Percentiles rank a stretch among this genome's conserved stretches.
These are phyloP conservation scores for Drosophila fungiperda DNA, from an alignment of 2,888 invertebrate genomes.

Conservation along the genomic window DNA sequence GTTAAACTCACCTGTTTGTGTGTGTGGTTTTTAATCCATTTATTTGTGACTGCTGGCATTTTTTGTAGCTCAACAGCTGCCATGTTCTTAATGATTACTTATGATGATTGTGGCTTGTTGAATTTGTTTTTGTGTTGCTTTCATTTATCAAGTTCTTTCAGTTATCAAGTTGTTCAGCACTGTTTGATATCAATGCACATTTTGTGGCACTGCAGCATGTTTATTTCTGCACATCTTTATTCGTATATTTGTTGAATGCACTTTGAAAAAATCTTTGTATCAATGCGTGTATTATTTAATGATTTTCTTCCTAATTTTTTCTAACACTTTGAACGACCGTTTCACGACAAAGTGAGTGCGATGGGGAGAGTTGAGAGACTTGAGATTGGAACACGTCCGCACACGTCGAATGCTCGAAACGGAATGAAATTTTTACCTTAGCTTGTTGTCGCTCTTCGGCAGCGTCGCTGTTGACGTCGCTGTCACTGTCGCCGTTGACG, in stretches of 20 bases:
- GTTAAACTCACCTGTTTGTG: constrained; percentile 71
- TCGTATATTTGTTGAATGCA: constrained; percentile 13
- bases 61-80: constrained; percentile 58
- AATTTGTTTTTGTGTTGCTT: neutral
- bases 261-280: constrained; percentile 14
- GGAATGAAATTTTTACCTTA: constrained; percentile 83
- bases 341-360: constrained; percentile 35
- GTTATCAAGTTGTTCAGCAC: constrained; percentile 39
- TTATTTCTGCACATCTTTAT: constrained; percentile 48
- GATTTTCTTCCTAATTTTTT: constrained; percentile 21
- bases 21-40: constrained; percentile 71
- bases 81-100: constrained; percentile 34
- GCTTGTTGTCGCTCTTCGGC: constrained; percentile 39
- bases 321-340: constrained; percentile 45
- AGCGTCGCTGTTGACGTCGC: constrained; percentile 26
- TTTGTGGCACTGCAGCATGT: constrained; percentile 55
- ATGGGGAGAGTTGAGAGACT: constrained; percentile 28
- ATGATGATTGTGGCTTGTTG: constrained; percentile 17
- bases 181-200: constrained; percentile 57
- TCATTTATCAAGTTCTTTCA: too few relatives aligned
- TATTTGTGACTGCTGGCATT: constrained; percentile 67
- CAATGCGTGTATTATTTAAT: neutral
- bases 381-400: constrained; percentile 72
- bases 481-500: constrained; percentile 17
- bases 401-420: constrained; percentile 84